Base-by-base conservation (phyloP, 1,140 invertebrate genomes). In the Euborellia annulipes region DNA sequence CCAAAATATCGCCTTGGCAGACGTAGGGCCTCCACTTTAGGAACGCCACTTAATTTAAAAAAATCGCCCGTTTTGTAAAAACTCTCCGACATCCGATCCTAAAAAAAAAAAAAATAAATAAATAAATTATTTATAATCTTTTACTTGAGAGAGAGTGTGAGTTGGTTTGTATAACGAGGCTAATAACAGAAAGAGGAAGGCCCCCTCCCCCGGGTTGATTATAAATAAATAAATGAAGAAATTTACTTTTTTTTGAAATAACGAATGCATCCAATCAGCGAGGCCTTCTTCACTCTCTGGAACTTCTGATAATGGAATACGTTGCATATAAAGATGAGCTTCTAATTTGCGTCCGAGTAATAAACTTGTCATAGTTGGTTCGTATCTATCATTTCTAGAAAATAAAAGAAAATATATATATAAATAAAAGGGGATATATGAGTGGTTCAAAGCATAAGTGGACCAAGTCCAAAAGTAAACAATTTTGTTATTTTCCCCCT, bases 41-140 rank as follows among this genome's bases (percentile, higher is more conserved):
- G 63, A 3, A 85, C 69, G 3, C 80, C 81, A 14, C 82, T 85
- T 11, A 75, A 74, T 39, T 69, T 62, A 55, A 86, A 87, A 61
- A 84, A 89, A 63, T 84, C 80, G 17, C 84, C 83, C n/a, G 81
- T 85, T 55, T 81, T 70, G 21, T 77, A 55, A 58, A 87, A 89
- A 55, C 84, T 86, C 30, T 85, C 82, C 54, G 78, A 71, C 65
- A 88, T 70, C 61, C 75, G 72, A 63, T 89, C 85, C 78, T 85
- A 63, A 27, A 67, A 70, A 3, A 48, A 42, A n/a, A 47, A 37
- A 51, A 19, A 42, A 42, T 2, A 27, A 18, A 19, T 11, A 14
- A 30, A 11, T 20, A 43, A 4, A 18, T 32, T 21, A 42, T 7
- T 27, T 47, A 8, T 4, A 23, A 43, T 22, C 7, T 21, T 7